Conservation (phyloP, 2,113 vertebrate species). For the Nannospalax galili region DNA sequence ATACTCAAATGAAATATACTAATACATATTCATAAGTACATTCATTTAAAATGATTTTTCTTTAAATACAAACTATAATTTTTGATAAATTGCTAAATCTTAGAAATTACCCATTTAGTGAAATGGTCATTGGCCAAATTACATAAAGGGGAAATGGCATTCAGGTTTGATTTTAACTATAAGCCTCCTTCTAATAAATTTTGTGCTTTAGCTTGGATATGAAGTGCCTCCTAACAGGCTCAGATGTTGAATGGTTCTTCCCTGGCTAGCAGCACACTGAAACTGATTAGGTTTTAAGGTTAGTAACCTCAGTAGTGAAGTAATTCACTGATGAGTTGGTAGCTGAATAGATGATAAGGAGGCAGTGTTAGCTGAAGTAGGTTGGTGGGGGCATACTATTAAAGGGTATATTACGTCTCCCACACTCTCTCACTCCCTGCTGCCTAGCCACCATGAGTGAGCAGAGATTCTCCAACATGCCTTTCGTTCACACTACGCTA, state of each 20-base stretch:
- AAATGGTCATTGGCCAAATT: constrained; percentile 53
- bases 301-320: not conserved
- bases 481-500: not conserved
- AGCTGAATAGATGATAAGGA: not conserved
- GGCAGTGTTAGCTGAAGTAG: not conserved
- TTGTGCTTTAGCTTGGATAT: not conserved
- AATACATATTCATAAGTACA: constrained; percentile 5
- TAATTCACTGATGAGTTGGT: not conserved
- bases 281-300: not conserved
- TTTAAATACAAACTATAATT: constrained; percentile 38
- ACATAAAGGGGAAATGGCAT: not conserved
- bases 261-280: not conserved
- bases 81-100: constrained; percentile 41
- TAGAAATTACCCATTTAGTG: constrained; percentile 25
- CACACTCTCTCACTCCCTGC: not conserved
- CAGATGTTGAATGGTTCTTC: not conserved
- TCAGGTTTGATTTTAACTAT: constrained; percentile 45
- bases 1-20: constrained; percentile 31
- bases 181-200: not conserved
- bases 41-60: not conserved
- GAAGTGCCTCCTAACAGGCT: not conserved
- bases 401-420: not conserved
- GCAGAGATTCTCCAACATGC: not conserved
- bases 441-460: not conserved
- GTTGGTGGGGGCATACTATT: not conserved